Evolutionary conservation across 2,113 vertebrate genomes (phyloP), one percentile per base, ranked within the genome.

Genomic region (Suncus etruscus): DNA sequence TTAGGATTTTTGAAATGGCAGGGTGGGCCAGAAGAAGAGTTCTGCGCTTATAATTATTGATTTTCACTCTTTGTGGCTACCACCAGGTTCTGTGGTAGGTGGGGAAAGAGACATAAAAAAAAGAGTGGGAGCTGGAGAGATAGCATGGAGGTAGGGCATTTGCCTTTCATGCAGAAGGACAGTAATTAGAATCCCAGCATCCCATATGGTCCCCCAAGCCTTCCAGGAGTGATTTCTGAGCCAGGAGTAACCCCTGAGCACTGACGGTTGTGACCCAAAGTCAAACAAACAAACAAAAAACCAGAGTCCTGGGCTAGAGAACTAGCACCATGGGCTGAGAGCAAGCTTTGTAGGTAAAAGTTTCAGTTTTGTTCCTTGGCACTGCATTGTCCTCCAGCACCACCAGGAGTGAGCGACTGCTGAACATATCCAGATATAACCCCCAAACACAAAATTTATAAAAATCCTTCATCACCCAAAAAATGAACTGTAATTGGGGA

Each of bases 401-500:
- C 10, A 25, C 65, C 27, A 66, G 65, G 27, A 66, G 12, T 58
- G 54, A 58, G 24, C 7, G 27, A 29, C 65, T 29, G 6, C 27
- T 66, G 27, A 66, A 27, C 24, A 66, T 15, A 61, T 2, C 58
- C 58, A 61, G 58, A 61, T 61, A 22, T 22, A 20, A 61, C 58
- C 16, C 58, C 58, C 18, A 29, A 66, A 66, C 24, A 29, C 65
- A 66, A 29, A 29, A 29, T 22, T 10, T 25, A 11, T 25, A 29
- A 20, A 20, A 66, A 66, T 87, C 22, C 48, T 24, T 92, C 4
- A 80, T 68, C 69, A 77, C 72, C 45, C 63, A 79, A 66, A 83
- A 76, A 29, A 68, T 89, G 79, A 87, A 58, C 50, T 92, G 8
- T 66, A 45, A 29, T 68, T 85, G 82, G 74, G n/a, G 65, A 94